A percentile compares a stretch with the other conserved stretches of the same genome.
Evolutionary conservation across 1,140 invertebrate species (phyloP).

Genomic region (Mya arenaria): DNA sequence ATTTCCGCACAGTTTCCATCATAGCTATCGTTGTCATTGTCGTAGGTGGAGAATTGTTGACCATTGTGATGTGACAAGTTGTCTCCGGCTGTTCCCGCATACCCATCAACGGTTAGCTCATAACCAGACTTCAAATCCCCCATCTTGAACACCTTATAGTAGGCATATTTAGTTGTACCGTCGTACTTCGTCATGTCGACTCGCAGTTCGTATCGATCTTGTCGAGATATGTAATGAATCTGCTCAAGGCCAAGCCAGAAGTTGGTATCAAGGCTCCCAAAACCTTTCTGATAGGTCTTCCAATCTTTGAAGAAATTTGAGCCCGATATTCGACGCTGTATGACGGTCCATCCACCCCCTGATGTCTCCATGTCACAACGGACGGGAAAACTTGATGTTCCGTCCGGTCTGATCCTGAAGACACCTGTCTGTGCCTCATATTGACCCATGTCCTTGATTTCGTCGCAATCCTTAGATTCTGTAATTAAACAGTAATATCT

Average conservation of each 20-base stretch:
- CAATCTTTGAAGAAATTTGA: slow-evolving; percentile 1
- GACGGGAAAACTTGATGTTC: not conserved
- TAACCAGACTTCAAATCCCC: not conserved
- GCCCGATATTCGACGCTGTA: not conserved
- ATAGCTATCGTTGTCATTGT: not conserved
- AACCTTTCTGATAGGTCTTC: slow-evolving; percentile 6
- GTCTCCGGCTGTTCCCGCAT: slow-evolving; percentile 5
- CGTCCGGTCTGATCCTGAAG: too few species aligned
- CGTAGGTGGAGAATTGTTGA: not conserved
- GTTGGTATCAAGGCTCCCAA: not conserved
- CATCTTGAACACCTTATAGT: not conserved
- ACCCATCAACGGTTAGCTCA: not conserved
- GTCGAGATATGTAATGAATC: not conserved
- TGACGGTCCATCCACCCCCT: slow-evolving; percentile 1
- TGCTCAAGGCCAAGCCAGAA: slow-evolving; percentile 17
- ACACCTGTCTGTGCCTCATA: too few species aligned
- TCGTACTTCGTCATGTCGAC: slow-evolving; percentile 16
- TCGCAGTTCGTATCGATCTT: not conserved
- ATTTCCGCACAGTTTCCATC: not conserved
- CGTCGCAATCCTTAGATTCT: too few species aligned
- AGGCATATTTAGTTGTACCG: too few species aligned
- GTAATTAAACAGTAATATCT: too few species aligned
- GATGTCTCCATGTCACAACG: slow-evolving; percentile 3
- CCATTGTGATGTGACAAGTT: not conserved
- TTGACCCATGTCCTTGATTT: too few species aligned